A percentile compares a stretch with the other conserved stretches of the same genome.
These are phyloP conservation scores for Elephas maximus DNA, from an alignment of 2,113 vertebrate species.

Conservation along the genomic window DNA sequence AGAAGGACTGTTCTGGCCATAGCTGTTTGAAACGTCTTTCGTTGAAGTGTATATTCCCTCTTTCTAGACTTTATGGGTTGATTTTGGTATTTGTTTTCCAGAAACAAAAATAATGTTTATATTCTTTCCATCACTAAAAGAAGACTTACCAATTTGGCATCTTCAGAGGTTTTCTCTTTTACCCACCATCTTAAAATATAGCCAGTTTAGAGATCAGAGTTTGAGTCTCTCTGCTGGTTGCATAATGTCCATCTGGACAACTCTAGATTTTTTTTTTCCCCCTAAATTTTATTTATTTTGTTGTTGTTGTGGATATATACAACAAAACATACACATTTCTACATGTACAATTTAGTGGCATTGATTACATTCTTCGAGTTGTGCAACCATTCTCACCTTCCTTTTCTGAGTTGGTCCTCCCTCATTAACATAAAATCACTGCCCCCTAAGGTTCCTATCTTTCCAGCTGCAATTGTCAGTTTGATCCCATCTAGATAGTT, in stretches of 20 bases:
- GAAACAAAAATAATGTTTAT: not conserved
- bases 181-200: constrained; percentile 29
- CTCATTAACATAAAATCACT: no score
- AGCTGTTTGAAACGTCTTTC: constrained; percentile 11
- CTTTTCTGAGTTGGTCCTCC: no score
- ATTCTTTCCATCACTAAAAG: constrained; percentile 24
- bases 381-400: no score
- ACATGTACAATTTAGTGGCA: no score
- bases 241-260: not conserved
- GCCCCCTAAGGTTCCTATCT: no score
- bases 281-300: no score
- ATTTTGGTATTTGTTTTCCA: constrained; percentile 52
- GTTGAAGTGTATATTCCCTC: not conserved
- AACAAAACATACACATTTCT: no score
- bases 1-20: not conserved
- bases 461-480: no score
- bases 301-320: no score
- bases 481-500: no score
- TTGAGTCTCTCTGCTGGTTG: not conserved
- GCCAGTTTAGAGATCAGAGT: not conserved
- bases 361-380: no score
- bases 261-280: not conserved
- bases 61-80: constrained; percentile 11
- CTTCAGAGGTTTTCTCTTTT: not conserved
- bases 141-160: not conserved